A percentile compares a stretch with the other conserved stretches of the same genome.
phyloP scores from a whole-genome alignment of 2,888 invertebrate species.

The Lepidochitona cinerea region DNA sequence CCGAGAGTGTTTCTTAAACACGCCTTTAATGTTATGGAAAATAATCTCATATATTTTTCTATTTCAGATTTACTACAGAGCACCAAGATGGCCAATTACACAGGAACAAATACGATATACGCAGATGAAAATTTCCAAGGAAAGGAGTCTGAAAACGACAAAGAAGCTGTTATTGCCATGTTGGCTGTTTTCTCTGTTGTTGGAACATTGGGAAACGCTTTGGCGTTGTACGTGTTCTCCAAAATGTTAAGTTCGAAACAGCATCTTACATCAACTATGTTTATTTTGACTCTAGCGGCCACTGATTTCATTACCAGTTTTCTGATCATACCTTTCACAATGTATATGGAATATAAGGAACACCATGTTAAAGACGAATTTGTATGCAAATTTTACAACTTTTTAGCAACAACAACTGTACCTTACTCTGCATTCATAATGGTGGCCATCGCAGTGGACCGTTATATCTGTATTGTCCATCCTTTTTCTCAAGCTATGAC shows the following conservation, averaged over 20 bases:
- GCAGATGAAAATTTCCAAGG: too few relatives aligned
- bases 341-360: slow-evolving; percentile 55
- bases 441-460: slow-evolving; percentile 56
- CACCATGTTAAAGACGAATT: slow-evolving; percentile 48
- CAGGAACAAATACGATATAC: too few relatives aligned
- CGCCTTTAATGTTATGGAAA: too few relatives aligned
- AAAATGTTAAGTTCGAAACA: slow-evolving; percentile 31
- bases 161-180: neutral
- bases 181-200: neutral
- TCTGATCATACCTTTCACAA: slow-evolving; percentile 61
- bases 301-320: slow-evolving; percentile 62
- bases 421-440: slow-evolving; percentile 65
- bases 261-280: slow-evolving; percentile 62
- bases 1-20: too few relatives aligned
- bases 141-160: too few relatives aligned
- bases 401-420: slow-evolving; percentile 59
- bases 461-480: slow-evolving; percentile 62
- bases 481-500: slow-evolving; percentile 65
- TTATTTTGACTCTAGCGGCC: slow-evolving; percentile 61
- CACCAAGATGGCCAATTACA: too few relatives aligned
- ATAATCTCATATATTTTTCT: too few relatives aligned
- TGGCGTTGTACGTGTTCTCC: neutral
- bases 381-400: slow-evolving; percentile 59
- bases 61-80: too few relatives aligned
- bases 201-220: neutral